Evolutionary conservation across 2,888 invertebrate species (phyloP), one percentile per base, ranked within the genome.

Genomic region (Drosophila hamatofila): DNA sequence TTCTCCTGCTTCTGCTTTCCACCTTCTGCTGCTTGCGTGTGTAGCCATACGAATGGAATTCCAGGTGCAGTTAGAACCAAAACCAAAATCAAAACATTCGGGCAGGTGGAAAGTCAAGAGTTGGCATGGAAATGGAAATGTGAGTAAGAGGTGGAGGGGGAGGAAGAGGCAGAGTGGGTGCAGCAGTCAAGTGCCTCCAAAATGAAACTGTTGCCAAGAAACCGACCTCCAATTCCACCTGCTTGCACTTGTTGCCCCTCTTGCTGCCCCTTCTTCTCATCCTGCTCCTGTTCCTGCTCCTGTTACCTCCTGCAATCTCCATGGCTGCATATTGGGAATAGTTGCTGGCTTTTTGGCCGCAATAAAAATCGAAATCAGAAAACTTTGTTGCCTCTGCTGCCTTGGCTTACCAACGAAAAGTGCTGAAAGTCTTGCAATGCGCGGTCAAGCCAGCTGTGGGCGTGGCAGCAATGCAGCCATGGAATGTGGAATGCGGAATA

Each of bases 161-260:
- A 7, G 55, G 48, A 35, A 51, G 25, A 44, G 70, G 59, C n/a
- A 71, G 70, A 60, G 56, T 60, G 61, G 61, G 58, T 58, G 60
- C 52, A 62, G 63, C 65, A 68, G 63, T 78, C 65, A 74, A 88
- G 88, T 78, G 76, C 49, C 56, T 60, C 54, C 56, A 62, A 86
- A 80, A 67, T 83, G 81, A 81, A 89, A 83, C 74, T 90, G 90
- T 86, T 91, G 90, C 84, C 84, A 88, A 83, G 84, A 80, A 88
- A 83, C 80, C 42, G 4, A 65, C 18, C 46, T 56, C 41, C 54
- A 52, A 41, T 55, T 64, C 49, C 65, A 56, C 37, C 55, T 33
- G 54, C 70, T 75, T 55, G 66, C 76, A 55, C 44, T 41, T 39
- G 35, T 18, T 25, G 11, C 48, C n/a, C 3, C 21, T n/a, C 27